Percentiles rank a stretch among this genome's conserved stretches.
These are phyloP conservation scores for Lathamus discolor DNA, from an alignment of 2,113 vertebrate species.

Conservation along the genomic window DNA sequence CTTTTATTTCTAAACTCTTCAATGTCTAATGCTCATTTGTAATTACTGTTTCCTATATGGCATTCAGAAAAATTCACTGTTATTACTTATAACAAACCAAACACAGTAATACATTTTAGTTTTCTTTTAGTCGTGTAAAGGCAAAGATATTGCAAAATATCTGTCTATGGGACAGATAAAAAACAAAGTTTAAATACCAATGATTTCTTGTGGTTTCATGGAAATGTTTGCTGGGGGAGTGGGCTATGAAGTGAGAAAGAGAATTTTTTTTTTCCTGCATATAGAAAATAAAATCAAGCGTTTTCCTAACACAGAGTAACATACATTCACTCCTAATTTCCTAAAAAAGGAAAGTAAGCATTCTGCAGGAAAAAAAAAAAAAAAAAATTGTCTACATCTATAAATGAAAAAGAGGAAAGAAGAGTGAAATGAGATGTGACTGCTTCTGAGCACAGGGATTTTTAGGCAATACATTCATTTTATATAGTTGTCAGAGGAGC, in stretches of 20 bases:
- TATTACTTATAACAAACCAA: neutral
- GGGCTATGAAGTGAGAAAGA: neutral
- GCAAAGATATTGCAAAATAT: neutral
- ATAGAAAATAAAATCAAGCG: neutral
- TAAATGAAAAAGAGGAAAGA: conserved; percentile 30
- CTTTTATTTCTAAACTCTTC: neutral
- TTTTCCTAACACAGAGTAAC: neutral
- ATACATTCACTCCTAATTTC: neutral
- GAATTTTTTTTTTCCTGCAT: neutral
- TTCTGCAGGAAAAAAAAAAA: neutral
- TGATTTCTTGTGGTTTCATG: neutral
- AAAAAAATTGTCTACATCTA: neutral
- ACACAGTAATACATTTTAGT: accelerated
- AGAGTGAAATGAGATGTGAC: conserved; percentile 63
- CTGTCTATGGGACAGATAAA: neutral
- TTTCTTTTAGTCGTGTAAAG: neutral
- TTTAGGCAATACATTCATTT: conserved; percentile 62
- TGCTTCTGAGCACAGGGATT: conserved; percentile 31
- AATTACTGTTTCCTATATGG: neutral
- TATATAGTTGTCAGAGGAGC: conserved; percentile 54
- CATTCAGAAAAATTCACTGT: neutral
- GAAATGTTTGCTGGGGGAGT: neutral
- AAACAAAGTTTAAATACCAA: neutral
- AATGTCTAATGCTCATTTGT: neutral
- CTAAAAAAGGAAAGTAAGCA: neutral